Evolutionary conservation across 2,113 vertebrate species (phyloP), one percentile per base, ranked within the genome.

Genomic region (Tauraco erythrolophus): DNA sequence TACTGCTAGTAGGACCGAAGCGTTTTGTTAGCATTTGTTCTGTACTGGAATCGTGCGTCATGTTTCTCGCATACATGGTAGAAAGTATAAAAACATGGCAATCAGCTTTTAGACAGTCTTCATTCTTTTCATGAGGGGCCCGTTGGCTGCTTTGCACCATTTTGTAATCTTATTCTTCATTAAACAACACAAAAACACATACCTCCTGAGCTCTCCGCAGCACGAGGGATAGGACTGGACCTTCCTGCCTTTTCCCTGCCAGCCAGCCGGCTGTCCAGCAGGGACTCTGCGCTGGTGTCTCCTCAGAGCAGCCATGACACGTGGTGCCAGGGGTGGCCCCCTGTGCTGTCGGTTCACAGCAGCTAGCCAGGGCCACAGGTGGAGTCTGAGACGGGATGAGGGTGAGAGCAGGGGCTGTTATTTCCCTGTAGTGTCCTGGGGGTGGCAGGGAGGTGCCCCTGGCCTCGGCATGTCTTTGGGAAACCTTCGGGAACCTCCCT

Each of bases 301-400:
- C 14, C 61, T 50, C 35, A 46, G 37, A 53, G 19, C 25, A 84
- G 45, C 37, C 46, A 3, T 2, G 7, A n/a, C 54, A 8, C 21
- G 3, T 22, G 23, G 11, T 11, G 1, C 11, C 0, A 0, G 16
- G 6, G 16, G 1, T 9, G 25, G 3, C 0, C 18, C 35, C 18
- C 17, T 62, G 16, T 19, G 9, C 9, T 5, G 4, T 19, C 25
- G 18, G 5, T 8, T 11, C 16, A 14, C n/a, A 72, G n/a, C 7
- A 35, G 31, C 58, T 43, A 19, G 30, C 35, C 3, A 7, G 19
- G 21, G 15, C 14, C 24, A 6, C 28, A 35, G 35, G 14, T 17
- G 7, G 9, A 1, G 1, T 33, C 30, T 24, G 37, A 66, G n/a
- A 27, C 1, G 6, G 24, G 18, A 2, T 18, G 10, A 7, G 16